These are phyloP conservation scores for Tachuris rubrigastra DNA, from an alignment of 2,113 vertebrate genomes.

Conservation along the genomic window DNA sequence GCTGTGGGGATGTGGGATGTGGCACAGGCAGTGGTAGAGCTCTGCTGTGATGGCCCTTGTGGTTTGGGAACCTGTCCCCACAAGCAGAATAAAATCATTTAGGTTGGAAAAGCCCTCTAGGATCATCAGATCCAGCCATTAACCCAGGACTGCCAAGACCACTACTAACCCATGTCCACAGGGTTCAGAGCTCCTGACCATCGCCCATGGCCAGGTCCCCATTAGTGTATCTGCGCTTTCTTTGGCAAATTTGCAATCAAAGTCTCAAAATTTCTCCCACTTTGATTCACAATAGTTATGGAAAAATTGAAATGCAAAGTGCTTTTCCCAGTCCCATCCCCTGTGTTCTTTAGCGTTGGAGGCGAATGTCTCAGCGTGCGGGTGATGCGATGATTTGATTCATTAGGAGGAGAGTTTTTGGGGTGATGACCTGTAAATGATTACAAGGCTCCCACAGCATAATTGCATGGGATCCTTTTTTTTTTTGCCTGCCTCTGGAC, in stretches of 20 bases:
- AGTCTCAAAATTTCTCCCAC: rapidly evolving
- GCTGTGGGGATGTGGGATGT: background rate
- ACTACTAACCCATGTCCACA: rapidly evolving
- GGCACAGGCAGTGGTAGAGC: background rate
- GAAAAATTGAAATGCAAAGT: background rate
- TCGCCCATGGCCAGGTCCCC: background rate
- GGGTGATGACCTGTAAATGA: slow-evolving; percentile 22
- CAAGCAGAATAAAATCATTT: background rate
- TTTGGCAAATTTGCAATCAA: rapidly evolving
- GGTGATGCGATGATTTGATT: background rate
- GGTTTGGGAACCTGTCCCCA: background rate
- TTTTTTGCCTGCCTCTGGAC: slow-evolving; percentile 18
- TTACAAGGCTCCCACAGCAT: background rate
- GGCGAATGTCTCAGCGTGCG: rapidly evolving
- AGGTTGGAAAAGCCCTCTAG: background rate
- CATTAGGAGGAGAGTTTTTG: background rate
- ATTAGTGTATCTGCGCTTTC: rapidly evolving
- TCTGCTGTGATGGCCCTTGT: background rate
- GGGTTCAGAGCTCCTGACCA: background rate
- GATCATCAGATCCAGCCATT: background rate
- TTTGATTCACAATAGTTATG: background rate
- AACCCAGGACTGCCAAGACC: background rate
- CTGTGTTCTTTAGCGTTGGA: rapidly evolving
- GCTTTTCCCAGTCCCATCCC: rapidly evolving
- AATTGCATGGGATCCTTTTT: slow-evolving; percentile 11